phyloP scores from a whole-genome alignment of 2,797 vertebrate genomes.

The Chanos chanos region DNA sequence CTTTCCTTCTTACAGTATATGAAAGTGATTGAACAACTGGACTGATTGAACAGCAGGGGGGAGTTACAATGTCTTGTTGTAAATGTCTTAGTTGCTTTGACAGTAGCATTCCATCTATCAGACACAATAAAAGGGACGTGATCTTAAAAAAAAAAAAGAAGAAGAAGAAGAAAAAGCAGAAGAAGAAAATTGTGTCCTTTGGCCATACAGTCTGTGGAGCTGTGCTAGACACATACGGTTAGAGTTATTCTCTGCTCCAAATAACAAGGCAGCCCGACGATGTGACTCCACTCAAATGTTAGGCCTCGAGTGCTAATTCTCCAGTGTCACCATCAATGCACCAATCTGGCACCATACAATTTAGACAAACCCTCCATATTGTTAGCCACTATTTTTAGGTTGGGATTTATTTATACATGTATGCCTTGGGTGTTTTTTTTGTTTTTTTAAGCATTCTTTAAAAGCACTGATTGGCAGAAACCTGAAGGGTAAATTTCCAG shows the following conservation, averaged over 20 bases:
- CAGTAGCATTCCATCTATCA: no score
- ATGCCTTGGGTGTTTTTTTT: constrained; percentile 22
- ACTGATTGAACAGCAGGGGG: no score
- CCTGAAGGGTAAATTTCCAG: constrained; percentile 2
- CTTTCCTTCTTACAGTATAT: no score
- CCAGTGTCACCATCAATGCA: neutral
- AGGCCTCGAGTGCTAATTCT: constrained; percentile 15
- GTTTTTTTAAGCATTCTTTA: constrained; percentile 22
- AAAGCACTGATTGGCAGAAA: constrained; percentile 30
- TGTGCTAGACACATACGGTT: neutral
- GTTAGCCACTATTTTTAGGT: constrained; percentile 31
- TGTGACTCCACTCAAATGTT: constrained; percentile 1
- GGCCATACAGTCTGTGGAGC: neutral
- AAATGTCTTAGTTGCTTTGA: no score
- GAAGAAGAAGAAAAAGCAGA: no score
- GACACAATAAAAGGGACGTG: no score
- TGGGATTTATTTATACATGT: constrained; percentile 23
- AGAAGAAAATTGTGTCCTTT: no score
- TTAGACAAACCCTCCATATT: constrained; percentile 25
- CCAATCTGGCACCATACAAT: constrained; percentile 34
- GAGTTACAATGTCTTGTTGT: no score
- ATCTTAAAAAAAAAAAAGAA: no score
- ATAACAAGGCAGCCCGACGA: neutral
- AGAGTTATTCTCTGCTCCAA: no score
- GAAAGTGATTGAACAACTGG: no score